Base-by-base conservation (phyloP, 2,888 invertebrate species). In the Yponomeuta plumbellus region DNA sequence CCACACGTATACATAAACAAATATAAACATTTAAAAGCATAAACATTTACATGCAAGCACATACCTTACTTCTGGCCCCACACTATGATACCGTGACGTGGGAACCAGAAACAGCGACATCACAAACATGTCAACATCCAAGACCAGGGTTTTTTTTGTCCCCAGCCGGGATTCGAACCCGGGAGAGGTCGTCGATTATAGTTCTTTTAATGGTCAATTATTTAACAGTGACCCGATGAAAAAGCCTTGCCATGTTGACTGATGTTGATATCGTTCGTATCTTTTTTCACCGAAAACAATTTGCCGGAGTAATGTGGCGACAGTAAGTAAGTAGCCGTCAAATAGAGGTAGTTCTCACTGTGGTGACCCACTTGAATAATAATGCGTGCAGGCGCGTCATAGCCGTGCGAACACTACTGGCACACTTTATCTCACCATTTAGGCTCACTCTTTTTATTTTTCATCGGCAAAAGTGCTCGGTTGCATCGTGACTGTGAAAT, bases 401-500 rank as follows among this genome's bases (percentile, higher is more conserved):
- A 74, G 75, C 71, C 86, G 87, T 88, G 88, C 85, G 88, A 89
- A 85, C 88, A 78, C 80, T 81, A 78, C 80, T 84, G 88, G 78
- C 88, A 83, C 67, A 90, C 86, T 87, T 87, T 77, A 69, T 65
- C 71, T 68, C 71, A 68, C 72, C 61, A 61, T 74, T 78, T 80
- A 79, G 44, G 44, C 44, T 17, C 78, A 73, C 71, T 78, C 76
- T 80, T 85, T 83, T 84, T 84, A 83, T 61, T 65, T 65, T 65
- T 52, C 21, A 52, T 52, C 80, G 83, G 79, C 80, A 81, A 84
- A 83, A 81, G 80, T 79, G 61, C 74, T 78, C 73, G 74, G 79
- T 79, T 73, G 84, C 81, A 80, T 88, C 90, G 89, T 88, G 88
- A 88, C 87, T 83, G 81, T 84, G 86, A 84, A 88, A 85, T 88